Conservation (phyloP, 2,888 invertebrate genomes). For the Acleris laterana region DNA sequence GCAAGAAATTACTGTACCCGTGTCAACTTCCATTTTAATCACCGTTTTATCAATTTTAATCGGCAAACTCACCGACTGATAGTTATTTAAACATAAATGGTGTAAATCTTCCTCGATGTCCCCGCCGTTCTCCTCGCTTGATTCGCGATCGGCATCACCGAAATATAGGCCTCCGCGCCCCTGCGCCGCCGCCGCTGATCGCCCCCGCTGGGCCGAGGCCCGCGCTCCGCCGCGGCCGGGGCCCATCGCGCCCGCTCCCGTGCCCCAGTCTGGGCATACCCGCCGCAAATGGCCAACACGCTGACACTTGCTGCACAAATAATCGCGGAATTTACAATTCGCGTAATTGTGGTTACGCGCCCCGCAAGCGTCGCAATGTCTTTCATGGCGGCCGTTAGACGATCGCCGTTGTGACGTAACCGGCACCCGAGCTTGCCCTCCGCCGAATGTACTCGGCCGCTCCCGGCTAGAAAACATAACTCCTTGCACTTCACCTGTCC, state of each 20-base stretch:
- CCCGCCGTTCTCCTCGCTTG: background rate
- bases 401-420: background rate
- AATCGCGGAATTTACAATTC: slow-evolving; percentile 28
- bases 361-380: slow-evolving; percentile 12
- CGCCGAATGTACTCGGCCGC: background rate
- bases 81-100: slow-evolving; percentile 37
- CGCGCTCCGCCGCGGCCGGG: background rate
- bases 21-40: slow-evolving; percentile 45
- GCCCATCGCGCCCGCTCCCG: slow-evolving; percentile 2
- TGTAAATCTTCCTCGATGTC: slow-evolving; percentile 21
- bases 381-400: background rate
- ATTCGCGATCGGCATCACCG: background rate
- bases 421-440: slow-evolving; percentile 17
- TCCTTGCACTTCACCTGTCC: background rate
- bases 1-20: slow-evolving; percentile 44
- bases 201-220: background rate
- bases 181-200: slow-evolving; percentile 1
- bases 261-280: slow-evolving; percentile 33
- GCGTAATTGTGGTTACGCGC: slow-evolving; percentile 4
- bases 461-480: background rate
- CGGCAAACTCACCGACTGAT: slow-evolving; percentile 40
- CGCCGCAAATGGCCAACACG: slow-evolving; percentile 35
- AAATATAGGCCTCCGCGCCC: background rate
- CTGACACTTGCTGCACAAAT: slow-evolving; percentile 35
- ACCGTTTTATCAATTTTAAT: slow-evolving; percentile 32